Conservation (phyloP, 2,797 vertebrate genomes). For the Micrastur ruficollis region DNA sequence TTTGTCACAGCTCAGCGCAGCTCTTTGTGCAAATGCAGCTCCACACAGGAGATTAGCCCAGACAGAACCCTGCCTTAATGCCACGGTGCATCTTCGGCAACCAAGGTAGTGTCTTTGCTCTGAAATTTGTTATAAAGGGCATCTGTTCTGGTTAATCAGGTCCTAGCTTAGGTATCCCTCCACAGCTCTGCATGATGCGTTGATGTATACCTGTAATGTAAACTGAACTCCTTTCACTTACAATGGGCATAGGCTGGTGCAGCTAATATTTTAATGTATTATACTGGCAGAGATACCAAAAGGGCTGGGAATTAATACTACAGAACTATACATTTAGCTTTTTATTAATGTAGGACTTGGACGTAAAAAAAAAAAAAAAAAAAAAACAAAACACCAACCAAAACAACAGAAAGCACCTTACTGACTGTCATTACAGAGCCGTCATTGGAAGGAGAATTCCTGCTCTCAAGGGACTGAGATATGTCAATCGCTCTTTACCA, state of each 20-base stretch:
- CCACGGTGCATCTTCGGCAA: background rate
- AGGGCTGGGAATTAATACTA: background rate
- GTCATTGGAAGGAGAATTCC: background rate
- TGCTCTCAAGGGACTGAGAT: background rate
- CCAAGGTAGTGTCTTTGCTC: background rate
- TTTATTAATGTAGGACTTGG: background rate
- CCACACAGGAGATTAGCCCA: background rate
- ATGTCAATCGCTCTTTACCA: background rate
- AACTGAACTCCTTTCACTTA: background rate
- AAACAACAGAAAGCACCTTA: background rate
- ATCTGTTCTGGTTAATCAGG: background rate
- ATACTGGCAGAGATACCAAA: background rate
- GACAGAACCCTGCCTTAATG: background rate
- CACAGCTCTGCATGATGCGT: background rate
- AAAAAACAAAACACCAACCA: background rate
- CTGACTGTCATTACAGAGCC: background rate
- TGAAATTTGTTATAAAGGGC: background rate
- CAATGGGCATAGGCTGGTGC: background rate
- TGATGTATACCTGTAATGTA: background rate
- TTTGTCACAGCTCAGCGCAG: background rate
- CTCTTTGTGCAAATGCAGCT: background rate
- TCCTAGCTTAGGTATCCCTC: background rate
- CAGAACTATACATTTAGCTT: background rate
- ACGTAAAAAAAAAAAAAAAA: too few species aligned
- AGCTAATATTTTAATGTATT: background rate